phyloP scores from a whole-genome alignment of 2,797 vertebrate genomes.

The Xenopus petersii region DNA sequence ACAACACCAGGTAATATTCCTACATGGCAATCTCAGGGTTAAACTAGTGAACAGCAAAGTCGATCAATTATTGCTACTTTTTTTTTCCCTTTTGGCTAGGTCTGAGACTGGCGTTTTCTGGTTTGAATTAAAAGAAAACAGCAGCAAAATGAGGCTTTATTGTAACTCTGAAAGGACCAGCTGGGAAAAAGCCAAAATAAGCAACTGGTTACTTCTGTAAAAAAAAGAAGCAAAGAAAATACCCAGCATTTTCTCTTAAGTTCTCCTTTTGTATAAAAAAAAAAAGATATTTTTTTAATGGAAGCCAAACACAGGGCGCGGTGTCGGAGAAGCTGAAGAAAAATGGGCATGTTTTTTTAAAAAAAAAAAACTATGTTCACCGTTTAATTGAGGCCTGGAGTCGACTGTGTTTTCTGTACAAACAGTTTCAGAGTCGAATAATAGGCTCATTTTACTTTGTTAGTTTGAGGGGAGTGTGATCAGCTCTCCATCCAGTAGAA shows the following conservation, averaged over 20 bases:
- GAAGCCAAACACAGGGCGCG: constrained; percentile 8
- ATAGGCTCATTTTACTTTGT: constrained; percentile 28
- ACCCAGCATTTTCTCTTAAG: constrained; percentile 23
- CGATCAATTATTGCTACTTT: constrained; percentile 30
- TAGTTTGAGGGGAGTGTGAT: not conserved
- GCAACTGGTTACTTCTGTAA: constrained; percentile 44
- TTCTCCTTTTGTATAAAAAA: constrained; percentile 27
- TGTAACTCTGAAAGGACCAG: constrained; percentile 55
- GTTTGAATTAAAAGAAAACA: constrained; percentile 72
- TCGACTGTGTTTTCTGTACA: constrained; percentile 30
- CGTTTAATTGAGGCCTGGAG: constrained; percentile 39
- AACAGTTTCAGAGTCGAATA: constrained; percentile 22
- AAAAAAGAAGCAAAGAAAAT: constrained; percentile 29
- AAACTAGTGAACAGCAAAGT: constrained; percentile 21
- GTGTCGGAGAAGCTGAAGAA: constrained; percentile 12
- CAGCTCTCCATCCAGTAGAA: not conserved
- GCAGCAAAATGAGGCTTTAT: constrained; percentile 62
- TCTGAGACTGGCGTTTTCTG: constrained; percentile 58
- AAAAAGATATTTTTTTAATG: constrained; percentile 12
- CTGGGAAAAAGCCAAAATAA: constrained; percentile 46
- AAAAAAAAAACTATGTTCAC: constrained; percentile 21
- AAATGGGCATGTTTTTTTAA: constrained; percentile 12
- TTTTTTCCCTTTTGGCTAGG: constrained; percentile 33
- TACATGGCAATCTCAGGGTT: constrained; percentile 9
- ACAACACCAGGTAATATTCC: not conserved